phyloP scores from a whole-genome alignment of 30 jellyfish, hydroid and myxozoan genomes.

The Pseudorhiza aurosa region DNA sequence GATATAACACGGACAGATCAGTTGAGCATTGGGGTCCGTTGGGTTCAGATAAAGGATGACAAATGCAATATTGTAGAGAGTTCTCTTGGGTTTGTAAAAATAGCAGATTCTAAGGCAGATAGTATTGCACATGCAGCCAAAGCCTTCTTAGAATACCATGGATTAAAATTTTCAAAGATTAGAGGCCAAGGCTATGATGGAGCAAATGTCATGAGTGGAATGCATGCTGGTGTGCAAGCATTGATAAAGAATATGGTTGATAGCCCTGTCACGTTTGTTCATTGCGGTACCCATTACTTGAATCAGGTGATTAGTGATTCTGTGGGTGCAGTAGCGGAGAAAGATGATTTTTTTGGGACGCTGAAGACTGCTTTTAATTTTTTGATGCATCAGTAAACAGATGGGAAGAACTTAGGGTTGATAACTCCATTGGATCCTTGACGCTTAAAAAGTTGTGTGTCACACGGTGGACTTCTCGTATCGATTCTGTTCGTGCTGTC shows the following conservation, averaged over 20 bases:
- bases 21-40: conserved; percentile 14
- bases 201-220: conserved; percentile 39
- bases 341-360: conserved; percentile 36
- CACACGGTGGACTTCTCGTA: conserved; percentile 37
- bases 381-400: conserved; percentile 24
- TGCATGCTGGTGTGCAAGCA: conserved; percentile 42
- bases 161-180: conserved; percentile 16
- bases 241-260: conserved; percentile 33
- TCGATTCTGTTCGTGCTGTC: conserved; percentile 59
- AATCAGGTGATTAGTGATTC: conserved; percentile 6
- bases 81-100: conserved; percentile 11
- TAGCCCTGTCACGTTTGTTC: conserved; percentile 34
- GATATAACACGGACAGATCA: conserved; percentile 15
- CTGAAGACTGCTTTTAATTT: conserved; percentile 12
- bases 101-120: conserved; percentile 6
- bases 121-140: conserved; percentile 44
- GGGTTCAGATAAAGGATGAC: conserved; percentile 11
- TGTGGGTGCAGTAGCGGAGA: conserved; percentile 40
- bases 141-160: conserved; percentile 38
- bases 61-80: conserved; percentile 13
- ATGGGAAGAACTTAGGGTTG: conserved; percentile 37
- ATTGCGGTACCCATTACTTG: conserved; percentile 25
- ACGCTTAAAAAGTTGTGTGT: conserved; percentile 29
- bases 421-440: conserved; percentile 11
- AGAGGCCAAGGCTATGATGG: conserved; percentile 51